phyloP scores from a whole-genome alignment of 1,140 invertebrate species.

The Lepidurus packardi region DNA sequence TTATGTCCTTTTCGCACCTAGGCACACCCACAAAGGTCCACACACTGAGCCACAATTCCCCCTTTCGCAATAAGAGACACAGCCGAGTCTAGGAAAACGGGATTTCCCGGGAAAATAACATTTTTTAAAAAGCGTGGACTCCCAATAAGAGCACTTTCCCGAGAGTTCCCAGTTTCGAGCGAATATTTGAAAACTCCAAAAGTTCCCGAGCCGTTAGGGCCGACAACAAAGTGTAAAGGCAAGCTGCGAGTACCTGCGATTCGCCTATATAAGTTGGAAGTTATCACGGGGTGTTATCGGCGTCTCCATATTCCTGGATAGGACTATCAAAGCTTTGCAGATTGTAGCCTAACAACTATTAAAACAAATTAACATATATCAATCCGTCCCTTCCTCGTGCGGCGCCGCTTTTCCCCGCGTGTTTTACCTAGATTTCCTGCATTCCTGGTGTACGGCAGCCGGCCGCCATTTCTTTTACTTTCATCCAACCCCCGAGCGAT shows the following conservation, averaged over 20 bases:
- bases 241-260: not conserved
- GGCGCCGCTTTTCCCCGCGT: not conserved
- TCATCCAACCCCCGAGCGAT: not conserved
- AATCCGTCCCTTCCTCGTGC: not conserved
- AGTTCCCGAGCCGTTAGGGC: not conserved
- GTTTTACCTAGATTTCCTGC: not conserved
- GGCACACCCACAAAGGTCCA: constrained; percentile 12
- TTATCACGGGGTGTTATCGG: constrained; percentile 21
- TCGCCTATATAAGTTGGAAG: constrained; percentile 9
- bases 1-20: not conserved
- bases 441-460: too few species aligned
- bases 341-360: constrained; percentile 22
- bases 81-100: not conserved
- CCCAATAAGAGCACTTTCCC: too few species aligned
- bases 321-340: constrained; percentile 13
- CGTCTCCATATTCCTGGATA: constrained; percentile 21
- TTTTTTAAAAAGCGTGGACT: not conserved
- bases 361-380: not conserved
- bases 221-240: not conserved
- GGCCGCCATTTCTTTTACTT: not conserved
- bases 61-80: not conserved
- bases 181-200: not conserved
- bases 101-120: not conserved
- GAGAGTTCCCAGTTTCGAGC: not conserved
- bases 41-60: not conserved